Evolutionary conservation across 2,113 vertebrate genomes (phyloP), one percentile per base, ranked within the genome.

Genomic region (Callochromis pleurospilus): DNA sequence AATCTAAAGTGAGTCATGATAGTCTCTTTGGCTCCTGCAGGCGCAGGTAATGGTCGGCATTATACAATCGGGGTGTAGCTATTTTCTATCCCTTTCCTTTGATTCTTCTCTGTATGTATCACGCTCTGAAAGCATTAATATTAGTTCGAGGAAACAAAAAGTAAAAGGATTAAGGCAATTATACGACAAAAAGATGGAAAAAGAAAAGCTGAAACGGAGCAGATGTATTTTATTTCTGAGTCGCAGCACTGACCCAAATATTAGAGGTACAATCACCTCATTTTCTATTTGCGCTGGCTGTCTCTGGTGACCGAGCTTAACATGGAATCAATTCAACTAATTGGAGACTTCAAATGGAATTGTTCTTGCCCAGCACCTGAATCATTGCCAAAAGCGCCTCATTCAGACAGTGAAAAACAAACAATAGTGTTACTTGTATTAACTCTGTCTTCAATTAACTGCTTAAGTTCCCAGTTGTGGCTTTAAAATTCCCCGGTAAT

Each of bases 1-100:
- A 88, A 94, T 88, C 83, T 90, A 93, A 93, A 65, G 89, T 62
- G 92, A 93, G 88, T 87, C 90, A 86, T 91, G 93, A 90, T 86
- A 12, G 88, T 91, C 83, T 91, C 70, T 4, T 62, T 36, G 79
- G 88, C 85, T 90, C 86, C 77, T 47, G 53, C 83, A 58, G 77
- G 58, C 40, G 33, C 85, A 88, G 87, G 84, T 92, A 93, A 93
- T 84, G 70, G 88, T 81, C 83, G 29, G 80, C 58, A 56, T 86
- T 89, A 85, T 33, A 82, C 49, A 38, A 75, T n/a, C 31, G 31
- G 31, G 31, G 31, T 33, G 31, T 33, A 83, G 65, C 87, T 47
- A 31, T 56, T 80, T 73, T 45, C 73, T 17, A 12, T 60, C 51
- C 36, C 65, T 36, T 87, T 40, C 65, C 60, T 75, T 49, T 33